Base-by-base conservation (phyloP, 1,140 invertebrate genomes). In the Atta texana region DNA sequence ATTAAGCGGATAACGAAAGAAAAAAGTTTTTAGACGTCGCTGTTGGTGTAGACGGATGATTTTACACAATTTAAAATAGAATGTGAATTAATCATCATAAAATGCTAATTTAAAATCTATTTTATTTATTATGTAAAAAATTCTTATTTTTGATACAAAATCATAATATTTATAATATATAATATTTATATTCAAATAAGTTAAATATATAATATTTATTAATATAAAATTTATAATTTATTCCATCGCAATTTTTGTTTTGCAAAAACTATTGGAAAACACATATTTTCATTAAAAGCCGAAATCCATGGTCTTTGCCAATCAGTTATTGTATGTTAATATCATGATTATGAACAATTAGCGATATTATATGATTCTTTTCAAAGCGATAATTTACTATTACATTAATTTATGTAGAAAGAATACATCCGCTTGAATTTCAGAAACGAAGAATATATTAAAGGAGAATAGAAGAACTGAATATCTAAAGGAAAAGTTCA, bases 371-470 rank as follows among this genome's bases (percentile, higher is more conserved):
- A 12, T 49, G 39, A 49, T 16, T 12, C 21, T 69, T 44, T 24
- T 21, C 14, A 10, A 39, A 49, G 24, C 21, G 16, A 64, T 31
- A 39, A 39, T 39, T 39, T 7, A 5, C 12, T 49, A 49, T 49
- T 49, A 5, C 3, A 49, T 69, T 44, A 44, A 49, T 28, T 53
- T 51, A n/a, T 61, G 44, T 3, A 61, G n/a, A 76, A 77, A 76
- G 49, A 49, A 49, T 49, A 49, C 12, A 14, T 39, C 34, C 0
- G 34, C 7, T 49, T 49, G 14, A 49, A 49, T 49, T 49, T 49
- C 10, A 49, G 12, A 49, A 49, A 49, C 3, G 49, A 49, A 10
- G 49, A 49, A 49, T 49, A 12, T 49, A 39, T 39, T 39, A 39
- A 7, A 7, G 34, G 0, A 39, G 34, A 39, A 7, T 39, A 6